Conservation (phyloP, 2,888 invertebrate species). For the Holacanthella duospinosa region DNA sequence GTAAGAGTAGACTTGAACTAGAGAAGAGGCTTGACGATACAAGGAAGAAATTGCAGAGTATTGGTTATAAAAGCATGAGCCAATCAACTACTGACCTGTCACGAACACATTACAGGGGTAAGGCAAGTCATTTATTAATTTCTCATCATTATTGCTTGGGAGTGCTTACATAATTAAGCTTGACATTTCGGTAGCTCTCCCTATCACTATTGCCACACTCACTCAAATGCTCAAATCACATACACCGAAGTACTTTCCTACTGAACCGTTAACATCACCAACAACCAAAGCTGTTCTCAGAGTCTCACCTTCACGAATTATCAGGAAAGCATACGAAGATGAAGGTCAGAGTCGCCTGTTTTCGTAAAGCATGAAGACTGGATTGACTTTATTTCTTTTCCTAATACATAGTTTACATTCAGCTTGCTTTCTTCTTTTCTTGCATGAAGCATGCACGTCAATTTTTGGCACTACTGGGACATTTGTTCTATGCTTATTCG, state of each 20-base stretch:
- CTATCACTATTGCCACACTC: background rate
- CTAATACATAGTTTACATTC: background rate
- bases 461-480: background rate
- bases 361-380: no score
- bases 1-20: slow-evolving; percentile 62
- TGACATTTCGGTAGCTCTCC: background rate
- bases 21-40: slow-evolving; percentile 73
- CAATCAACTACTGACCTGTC: background rate
- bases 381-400: background rate
- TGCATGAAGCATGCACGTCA: no score
- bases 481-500: background rate
- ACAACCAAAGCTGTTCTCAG: background rate
- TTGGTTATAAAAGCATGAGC: slow-evolving; percentile 47
- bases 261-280: background rate
- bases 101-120: background rate
- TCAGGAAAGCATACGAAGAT: background rate
- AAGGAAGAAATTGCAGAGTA: slow-evolving; percentile 72
- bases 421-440: background rate
- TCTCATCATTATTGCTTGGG: no score
- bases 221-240: background rate
- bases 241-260: background rate
- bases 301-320: background rate
- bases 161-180: no score
- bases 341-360: background rate
- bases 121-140: no score